Percentiles rank a stretch among this genome's conserved stretches.
These are phyloP conservation scores for Oegoconia quadripuncta DNA, from an alignment of 2,888 invertebrate species.

Conservation along the genomic window DNA sequence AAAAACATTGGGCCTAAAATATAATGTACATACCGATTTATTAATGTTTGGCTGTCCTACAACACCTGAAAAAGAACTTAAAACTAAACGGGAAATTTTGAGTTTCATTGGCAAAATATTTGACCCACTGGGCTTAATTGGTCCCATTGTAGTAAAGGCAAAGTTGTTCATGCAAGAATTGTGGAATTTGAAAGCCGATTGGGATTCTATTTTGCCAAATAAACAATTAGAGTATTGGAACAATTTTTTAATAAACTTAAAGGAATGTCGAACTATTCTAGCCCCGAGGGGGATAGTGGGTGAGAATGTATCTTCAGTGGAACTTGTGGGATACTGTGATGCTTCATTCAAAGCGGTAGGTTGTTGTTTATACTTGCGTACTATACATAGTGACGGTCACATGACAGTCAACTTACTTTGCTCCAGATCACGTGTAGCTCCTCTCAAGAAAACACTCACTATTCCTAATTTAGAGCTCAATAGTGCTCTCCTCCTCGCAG, in stretches of 20 bases:
- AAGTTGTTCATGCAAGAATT: constrained; percentile 18
- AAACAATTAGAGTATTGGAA: constrained; percentile 7
- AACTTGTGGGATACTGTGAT: constrained; percentile 17
- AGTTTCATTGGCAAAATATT: constrained; percentile 19
- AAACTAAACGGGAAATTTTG: constrained; percentile 16
- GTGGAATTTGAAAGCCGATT: constrained; percentile 7
- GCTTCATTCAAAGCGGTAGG: constrained; percentile 17
- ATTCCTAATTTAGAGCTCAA: too few relatives aligned
- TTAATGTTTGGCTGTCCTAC: constrained; percentile 6
- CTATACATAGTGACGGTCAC: constrained; percentile 13
- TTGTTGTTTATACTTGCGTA: too few relatives aligned
- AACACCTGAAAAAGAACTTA: background rate
- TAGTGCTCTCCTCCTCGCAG: constrained; percentile 10
- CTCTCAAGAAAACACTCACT: constrained; percentile 13
- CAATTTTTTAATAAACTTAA: constrained; percentile 1
- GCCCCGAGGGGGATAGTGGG: background rate
- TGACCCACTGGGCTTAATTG: constrained; percentile 17
- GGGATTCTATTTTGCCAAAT: too few relatives aligned
- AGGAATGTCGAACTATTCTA: background rate
- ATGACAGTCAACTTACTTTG: constrained; percentile 11
- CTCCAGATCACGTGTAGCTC: constrained; percentile 15
- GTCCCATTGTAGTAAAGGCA: constrained; percentile 12
- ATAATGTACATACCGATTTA: constrained; percentile 6
- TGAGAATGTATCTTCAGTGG: background rate
- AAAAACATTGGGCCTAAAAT: constrained; percentile 14